phyloP scores from a whole-genome alignment of 2,888 invertebrate species.

The Smittia aterrima region DNA sequence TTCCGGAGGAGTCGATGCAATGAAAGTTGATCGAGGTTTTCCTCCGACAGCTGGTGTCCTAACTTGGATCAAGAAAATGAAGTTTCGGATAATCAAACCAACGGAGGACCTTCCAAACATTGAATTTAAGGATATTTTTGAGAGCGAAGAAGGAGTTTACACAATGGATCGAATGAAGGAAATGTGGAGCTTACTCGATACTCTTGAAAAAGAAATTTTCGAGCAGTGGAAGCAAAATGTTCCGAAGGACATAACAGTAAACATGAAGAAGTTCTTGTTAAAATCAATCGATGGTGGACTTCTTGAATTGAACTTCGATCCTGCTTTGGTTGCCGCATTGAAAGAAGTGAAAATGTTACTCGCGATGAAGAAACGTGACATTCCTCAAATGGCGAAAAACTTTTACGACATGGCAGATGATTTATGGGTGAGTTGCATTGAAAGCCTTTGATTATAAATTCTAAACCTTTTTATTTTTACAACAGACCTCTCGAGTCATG shows the following conservation, averaged over 20 bases:
- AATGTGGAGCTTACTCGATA: conserved; percentile 64
- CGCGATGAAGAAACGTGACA: conserved; percentile 62
- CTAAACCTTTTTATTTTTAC: conserved; percentile 16
- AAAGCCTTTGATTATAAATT: conserved; percentile 44
- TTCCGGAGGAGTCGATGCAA: conserved; percentile 49
- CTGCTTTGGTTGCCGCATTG: conserved; percentile 61
- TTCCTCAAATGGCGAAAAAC: conserved; percentile 61
- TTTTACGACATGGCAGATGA: conserved; percentile 70
- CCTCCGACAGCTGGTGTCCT: conserved; percentile 75
- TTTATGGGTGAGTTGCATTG: conserved; percentile 57
- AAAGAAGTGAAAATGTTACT: conserved; percentile 79
- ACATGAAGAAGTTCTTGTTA: conserved; percentile 63
- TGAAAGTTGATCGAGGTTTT: conserved; percentile 64
- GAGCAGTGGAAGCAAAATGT: conserved; percentile 68
- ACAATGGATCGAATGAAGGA: conserved; percentile 57
- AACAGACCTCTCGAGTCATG: conserved; percentile 58
- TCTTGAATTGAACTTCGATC: conserved; percentile 66
- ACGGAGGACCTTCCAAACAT: conserved; percentile 59
- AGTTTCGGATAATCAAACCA: conserved; percentile 59
- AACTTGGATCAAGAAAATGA: conserved; percentile 69
- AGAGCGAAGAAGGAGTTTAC: conserved; percentile 56
- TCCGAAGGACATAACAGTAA: conserved; percentile 61
- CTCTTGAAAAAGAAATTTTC: conserved; percentile 63
- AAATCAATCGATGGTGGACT: conserved; percentile 57
- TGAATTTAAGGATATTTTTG: conserved; percentile 52